Evolutionary conservation across 2,888 invertebrate species (phyloP).

Genomic region (Caenorhabditis sinica): DNA sequence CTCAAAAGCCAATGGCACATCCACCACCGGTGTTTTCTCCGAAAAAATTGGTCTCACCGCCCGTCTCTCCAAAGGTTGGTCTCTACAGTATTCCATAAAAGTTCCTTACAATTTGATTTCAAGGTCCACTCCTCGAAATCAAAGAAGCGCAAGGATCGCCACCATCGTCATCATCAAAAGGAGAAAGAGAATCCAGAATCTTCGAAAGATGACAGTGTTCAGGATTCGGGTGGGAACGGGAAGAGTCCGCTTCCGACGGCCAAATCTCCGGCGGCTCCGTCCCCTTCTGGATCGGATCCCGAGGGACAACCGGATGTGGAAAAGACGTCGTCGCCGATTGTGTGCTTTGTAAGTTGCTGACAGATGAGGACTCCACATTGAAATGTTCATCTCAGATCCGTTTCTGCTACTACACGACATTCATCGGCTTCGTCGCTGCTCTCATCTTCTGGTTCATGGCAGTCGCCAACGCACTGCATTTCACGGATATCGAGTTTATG

Average conservation of each 20-base stretch:
- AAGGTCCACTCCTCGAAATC: neutral
- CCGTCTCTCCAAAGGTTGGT: neutral
- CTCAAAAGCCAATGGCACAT: neutral
- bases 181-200: constrained; percentile 1
- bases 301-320: neutral
- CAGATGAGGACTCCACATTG: neutral
- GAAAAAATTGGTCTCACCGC: constrained; percentile 2
- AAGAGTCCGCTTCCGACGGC: neutral
- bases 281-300: neutral
- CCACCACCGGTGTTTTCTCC: neutral
- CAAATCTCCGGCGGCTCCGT: neutral
- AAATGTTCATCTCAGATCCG: constrained; percentile 9
- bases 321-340: constrained; percentile 1
- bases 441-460: constrained; percentile 8
- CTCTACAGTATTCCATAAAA: neutral
- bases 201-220: neutral
- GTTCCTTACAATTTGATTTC: neutral
- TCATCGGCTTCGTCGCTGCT: neutral
- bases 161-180: neutral
- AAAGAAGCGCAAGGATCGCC: neutral
- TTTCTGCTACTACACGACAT: neutral
- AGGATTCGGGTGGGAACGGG: neutral
- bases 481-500: constrained; percentile 6
- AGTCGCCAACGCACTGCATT: neutral
- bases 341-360: constrained; percentile 15